These are phyloP conservation scores for Drosophila buzzatii DNA, from an alignment of 2,888 invertebrate genomes.

Conservation along the genomic window DNA sequence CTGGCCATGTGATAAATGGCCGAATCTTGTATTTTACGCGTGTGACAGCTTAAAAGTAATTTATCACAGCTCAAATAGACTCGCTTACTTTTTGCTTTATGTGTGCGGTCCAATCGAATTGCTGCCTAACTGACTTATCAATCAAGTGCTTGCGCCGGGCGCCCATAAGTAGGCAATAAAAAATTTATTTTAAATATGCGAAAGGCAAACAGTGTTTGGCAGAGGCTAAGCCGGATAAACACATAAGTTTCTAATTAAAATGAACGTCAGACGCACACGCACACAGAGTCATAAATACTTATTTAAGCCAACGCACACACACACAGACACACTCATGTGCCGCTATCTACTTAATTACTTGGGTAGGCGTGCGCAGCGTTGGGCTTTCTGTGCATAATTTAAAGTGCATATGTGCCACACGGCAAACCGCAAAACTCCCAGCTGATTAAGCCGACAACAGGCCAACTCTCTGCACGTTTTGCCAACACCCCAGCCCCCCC, in stretches of 20 bases:
- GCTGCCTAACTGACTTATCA: slow-evolving; percentile 62
- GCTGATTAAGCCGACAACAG: slow-evolving; percentile 72
- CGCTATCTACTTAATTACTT: slow-evolving; percentile 78
- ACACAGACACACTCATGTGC: slow-evolving; percentile 18
- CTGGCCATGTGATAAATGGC: slow-evolving; percentile 68
- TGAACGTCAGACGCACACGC: slow-evolving; percentile 11
- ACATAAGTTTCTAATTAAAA: slow-evolving; percentile 73
- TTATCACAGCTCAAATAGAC: slow-evolving; percentile 60
- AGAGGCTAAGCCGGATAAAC: slow-evolving; percentile 46
- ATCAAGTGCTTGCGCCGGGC: slow-evolving; percentile 47
- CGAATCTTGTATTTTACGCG: slow-evolving; percentile 31
- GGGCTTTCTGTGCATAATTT: slow-evolving; percentile 70
- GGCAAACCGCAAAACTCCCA: slow-evolving; percentile 51
- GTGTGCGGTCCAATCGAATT: slow-evolving; percentile 29
- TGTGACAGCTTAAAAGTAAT: slow-evolving; percentile 78
- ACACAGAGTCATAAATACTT: slow-evolving; percentile 53
- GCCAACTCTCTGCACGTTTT: slow-evolving; percentile 24
- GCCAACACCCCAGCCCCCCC: not conserved
- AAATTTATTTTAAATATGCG: slow-evolving; percentile 23
- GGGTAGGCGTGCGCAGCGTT: slow-evolving; percentile 38
- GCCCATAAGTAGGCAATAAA: slow-evolving; percentile 35
- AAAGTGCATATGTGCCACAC: slow-evolving; percentile 71
- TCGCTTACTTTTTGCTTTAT: slow-evolving; percentile 5
- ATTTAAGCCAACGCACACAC: slow-evolving; percentile 40
- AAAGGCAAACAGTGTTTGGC: slow-evolving; percentile 16